A percentile compares a stretch with the other conserved stretches of the same genome.
Conservation (phyloP, 2,797 vertebrate genomes). For the Spizella passerina region DNA sequence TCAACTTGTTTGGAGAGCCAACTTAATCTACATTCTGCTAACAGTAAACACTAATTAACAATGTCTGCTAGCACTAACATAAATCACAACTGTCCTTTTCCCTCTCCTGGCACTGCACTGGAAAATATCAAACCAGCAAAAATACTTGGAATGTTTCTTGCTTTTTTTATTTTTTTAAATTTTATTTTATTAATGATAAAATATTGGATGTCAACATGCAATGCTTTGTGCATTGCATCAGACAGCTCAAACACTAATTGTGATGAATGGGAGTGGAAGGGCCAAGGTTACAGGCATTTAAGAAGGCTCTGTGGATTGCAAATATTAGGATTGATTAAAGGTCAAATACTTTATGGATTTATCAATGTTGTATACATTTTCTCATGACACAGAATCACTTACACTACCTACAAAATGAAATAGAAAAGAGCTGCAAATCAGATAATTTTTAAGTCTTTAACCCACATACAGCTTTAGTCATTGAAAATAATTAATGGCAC, state of each 20-base stretch:
- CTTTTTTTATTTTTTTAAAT: neutral
- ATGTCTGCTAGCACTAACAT: constrained; percentile 39
- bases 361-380: constrained; percentile 75
- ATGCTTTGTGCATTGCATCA: constrained; percentile 71
- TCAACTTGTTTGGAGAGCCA: neutral
- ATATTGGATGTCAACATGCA: constrained; percentile 75
- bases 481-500: constrained; percentile 37
- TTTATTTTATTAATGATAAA: constrained; percentile 81
- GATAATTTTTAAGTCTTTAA: constrained; percentile 39
- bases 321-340: constrained; percentile 82
- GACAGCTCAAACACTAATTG: constrained; percentile 78
- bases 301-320: constrained; percentile 72
- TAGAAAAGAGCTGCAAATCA: constrained; percentile 43
- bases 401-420: constrained; percentile 32
- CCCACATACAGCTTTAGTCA: neutral
- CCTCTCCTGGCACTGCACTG: constrained; percentile 60
- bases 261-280: constrained; percentile 76
- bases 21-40: neutral
- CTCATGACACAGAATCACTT: constrained; percentile 61
- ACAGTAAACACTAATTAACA: constrained; percentile 65
- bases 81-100: constrained; percentile 67
- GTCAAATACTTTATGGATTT: constrained; percentile 82
- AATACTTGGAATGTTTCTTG: constrained; percentile 76
- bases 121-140: constrained; percentile 75
- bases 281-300: constrained; percentile 74